These are phyloP conservation scores for Rhagoletis pomonella DNA, from an alignment of 1,140 invertebrate species.

Conservation along the genomic window DNA sequence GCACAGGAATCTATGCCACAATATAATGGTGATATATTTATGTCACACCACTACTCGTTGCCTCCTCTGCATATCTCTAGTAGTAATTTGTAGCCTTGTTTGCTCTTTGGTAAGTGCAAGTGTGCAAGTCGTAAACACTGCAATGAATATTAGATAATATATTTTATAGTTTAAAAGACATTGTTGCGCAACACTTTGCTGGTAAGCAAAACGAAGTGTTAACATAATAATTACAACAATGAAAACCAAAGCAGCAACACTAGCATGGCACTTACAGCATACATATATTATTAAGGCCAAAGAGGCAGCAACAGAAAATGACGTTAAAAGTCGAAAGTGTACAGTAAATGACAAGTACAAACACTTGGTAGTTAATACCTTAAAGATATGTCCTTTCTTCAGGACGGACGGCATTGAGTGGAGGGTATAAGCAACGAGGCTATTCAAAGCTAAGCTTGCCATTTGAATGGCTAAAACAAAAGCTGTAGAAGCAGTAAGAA, in stretches of 20 bases:
- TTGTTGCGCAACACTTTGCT: slow-evolving; percentile 4
- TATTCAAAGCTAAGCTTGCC: not conserved
- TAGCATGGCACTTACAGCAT: not conserved
- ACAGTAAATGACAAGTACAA: slow-evolving; percentile 35
- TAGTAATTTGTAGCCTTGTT: not conserved
- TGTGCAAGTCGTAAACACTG: not conserved
- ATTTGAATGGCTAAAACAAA: not conserved
- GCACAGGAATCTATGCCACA: not conserved
- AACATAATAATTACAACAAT: slow-evolving; percentile 52
- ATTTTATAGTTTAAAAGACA: not conserved
- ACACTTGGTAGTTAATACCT: slow-evolving; percentile 13
- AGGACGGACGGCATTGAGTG: not conserved
- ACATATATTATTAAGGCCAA: not conserved
- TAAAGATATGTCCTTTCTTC: not conserved
- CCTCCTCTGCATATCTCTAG: too few species aligned
- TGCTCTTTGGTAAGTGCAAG: not conserved
- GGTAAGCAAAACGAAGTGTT: slow-evolving; percentile 19
- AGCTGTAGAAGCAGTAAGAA: too few species aligned
- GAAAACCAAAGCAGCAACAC: not conserved
- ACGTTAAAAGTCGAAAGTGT: slow-evolving; percentile 17
- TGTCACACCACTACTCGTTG: not conserved
- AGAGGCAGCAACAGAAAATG: not conserved
- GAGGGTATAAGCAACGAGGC: not conserved
- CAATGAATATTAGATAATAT: slow-evolving; percentile 42
- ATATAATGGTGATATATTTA: not conserved